A percentile compares a stretch with the other conserved stretches of the same genome.
Conservation (phyloP, 2,797 vertebrate genomes). For the Melanotaenia boesemani region DNA sequence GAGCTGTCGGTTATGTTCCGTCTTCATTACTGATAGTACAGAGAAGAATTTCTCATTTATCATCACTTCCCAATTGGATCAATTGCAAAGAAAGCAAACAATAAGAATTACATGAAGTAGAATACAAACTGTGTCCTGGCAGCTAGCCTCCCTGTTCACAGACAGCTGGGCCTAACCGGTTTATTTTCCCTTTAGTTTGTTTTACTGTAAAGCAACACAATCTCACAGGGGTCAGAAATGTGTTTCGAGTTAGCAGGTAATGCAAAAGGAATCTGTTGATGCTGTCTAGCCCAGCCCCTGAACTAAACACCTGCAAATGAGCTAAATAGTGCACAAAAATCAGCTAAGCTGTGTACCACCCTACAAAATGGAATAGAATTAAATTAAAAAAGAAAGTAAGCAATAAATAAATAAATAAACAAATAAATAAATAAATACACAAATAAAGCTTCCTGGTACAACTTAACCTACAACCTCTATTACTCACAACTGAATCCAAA, state of each 20-base stretch:
- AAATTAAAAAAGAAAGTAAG: too few relatives aligned
- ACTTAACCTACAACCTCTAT: too few relatives aligned
- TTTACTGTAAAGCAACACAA: conserved; percentile 5
- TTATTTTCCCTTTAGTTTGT: neutral
- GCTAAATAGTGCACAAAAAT: neutral
- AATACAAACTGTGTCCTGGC: conserved; percentile 18
- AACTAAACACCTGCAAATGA: conserved; percentile 13
- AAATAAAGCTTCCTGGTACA: too few relatives aligned
- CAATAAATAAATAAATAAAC: too few relatives aligned
- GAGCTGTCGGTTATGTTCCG: conserved; percentile 1
- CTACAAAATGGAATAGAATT: too few relatives aligned
- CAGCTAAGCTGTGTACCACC: too few relatives aligned
- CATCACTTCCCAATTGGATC: conserved; percentile 4
- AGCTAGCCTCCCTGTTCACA: conserved; percentile 12
- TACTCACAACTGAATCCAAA: too few relatives aligned
- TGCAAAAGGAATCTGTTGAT: conserved; percentile 13
- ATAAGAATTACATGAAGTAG: conserved; percentile 17
- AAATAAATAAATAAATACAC: too few relatives aligned
- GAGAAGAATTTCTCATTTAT: conserved; percentile 1
- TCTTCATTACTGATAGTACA: conserved; percentile 18
- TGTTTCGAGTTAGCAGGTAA: conserved; percentile 12
- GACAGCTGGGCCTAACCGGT: neutral
- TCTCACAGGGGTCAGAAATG: conserved; percentile 7
- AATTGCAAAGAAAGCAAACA: conserved; percentile 6
- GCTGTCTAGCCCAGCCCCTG: neutral